Evolutionary conservation across 2,888 invertebrate genomes (phyloP).

Genomic region (Caradrina clavipalpis): DNA sequence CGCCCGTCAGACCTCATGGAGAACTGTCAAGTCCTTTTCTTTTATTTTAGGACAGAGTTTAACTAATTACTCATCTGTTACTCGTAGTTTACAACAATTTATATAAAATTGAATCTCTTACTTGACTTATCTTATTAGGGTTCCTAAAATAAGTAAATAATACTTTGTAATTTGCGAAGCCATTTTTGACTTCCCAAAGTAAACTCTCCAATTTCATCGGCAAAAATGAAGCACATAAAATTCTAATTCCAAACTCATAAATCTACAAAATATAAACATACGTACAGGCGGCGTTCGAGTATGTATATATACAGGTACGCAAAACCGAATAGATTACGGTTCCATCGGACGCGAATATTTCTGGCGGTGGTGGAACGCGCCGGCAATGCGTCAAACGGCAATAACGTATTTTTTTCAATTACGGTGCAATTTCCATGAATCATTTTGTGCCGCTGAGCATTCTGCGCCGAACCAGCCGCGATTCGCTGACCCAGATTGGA

Average conservation of each 20-base stretch:
- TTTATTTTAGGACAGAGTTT: no score
- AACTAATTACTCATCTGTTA: no score
- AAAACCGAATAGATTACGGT: conserved; percentile 66
- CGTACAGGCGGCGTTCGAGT: conserved; percentile 1
- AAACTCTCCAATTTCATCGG: conserved; percentile 7
- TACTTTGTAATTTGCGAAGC: not conserved
- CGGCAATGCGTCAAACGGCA: conserved; percentile 86
- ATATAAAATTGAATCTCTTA: not conserved
- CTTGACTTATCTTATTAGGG: not conserved
- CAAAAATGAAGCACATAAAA: conserved; percentile 43
- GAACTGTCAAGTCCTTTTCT: no score
- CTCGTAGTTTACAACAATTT: no score
- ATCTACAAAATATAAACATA: conserved; percentile 48
- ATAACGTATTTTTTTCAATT: conserved; percentile 90
- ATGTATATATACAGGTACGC: conserved; percentile 40
- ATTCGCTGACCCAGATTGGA: conserved; percentile 82
- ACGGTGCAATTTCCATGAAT: conserved; percentile 89
- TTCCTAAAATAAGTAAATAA: not conserved
- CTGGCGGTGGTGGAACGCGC: conserved; percentile 73
- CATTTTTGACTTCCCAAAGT: not conserved
- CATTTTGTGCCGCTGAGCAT: conserved; percentile 83
- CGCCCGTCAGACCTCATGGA: no score
- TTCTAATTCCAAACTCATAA: conserved; percentile 46
- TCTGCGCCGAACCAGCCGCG: conserved; percentile 74
- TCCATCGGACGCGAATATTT: conserved; percentile 71